phyloP scores from a whole-genome alignment of 2,888 invertebrate species.

The Drosophila imparisetae region DNA sequence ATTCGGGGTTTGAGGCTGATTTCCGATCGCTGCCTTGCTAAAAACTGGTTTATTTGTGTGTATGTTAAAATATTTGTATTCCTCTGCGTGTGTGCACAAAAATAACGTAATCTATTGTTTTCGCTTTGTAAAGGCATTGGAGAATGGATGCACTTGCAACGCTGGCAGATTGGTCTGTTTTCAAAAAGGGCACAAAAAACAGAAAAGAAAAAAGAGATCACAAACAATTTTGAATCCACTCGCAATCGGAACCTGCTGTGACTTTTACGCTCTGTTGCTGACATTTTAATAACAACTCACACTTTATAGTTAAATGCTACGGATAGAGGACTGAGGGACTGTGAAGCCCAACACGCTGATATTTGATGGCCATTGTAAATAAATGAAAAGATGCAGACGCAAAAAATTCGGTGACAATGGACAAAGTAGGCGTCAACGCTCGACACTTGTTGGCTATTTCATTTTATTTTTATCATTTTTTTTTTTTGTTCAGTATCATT shows the following conservation, averaged over 20 bases:
- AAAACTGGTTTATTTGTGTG: not conserved
- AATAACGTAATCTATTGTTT: conserved; percentile 26
- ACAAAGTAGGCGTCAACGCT: conserved; percentile 21
- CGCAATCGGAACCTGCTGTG: conserved; percentile 19
- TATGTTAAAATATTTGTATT: not conserved
- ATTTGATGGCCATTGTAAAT: conserved; percentile 30
- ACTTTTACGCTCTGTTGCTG: conserved; percentile 33
- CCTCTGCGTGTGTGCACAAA: conserved; percentile 9
- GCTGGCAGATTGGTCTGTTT: not conserved
- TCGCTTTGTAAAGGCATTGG: conserved; percentile 3
- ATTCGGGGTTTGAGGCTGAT: not conserved
- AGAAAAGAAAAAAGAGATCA: conserved; percentile 12
- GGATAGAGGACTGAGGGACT: conserved; percentile 9
- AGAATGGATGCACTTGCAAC: not conserved
- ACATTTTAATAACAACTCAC: conserved; percentile 42
- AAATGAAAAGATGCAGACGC: conserved; percentile 22
- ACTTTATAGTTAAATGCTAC: conserved; percentile 42
- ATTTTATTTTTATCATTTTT: not conserved
- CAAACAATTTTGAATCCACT: conserved; percentile 18
- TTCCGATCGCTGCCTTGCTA: not conserved
- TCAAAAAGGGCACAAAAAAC: not conserved
- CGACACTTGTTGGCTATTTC: conserved; percentile 23
- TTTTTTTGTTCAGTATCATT: conserved; percentile 10
- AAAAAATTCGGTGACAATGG: conserved; percentile 23
- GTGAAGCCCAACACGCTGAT: conserved; percentile 12